Base-by-base conservation (phyloP, 1,140 invertebrate genomes). In the Drosophila setifemur region DNA sequence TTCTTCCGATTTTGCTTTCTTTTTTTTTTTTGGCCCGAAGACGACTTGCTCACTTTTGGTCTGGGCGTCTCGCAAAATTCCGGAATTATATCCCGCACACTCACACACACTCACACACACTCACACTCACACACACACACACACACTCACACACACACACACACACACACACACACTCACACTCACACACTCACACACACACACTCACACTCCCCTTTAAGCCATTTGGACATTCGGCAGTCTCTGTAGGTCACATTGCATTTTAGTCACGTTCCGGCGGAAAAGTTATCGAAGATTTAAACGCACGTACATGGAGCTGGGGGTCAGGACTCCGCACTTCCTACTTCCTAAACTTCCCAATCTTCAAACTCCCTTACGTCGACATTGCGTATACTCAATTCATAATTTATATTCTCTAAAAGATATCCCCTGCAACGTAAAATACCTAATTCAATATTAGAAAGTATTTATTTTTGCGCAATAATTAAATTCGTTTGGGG, bases 281-380 rank as follows among this genome's bases (percentile, higher is more conserved):
- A 60, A 83, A 83, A 83, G 79, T 83, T 83, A 83, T 83, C 79
- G 79, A 83, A 83, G 79, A 83, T 83, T 83, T 83, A 83, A 83
- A 68, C 79, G 81, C 79, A 83, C 79, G 79, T 85, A 85, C 78
- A 74, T 71, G 78, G 50, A 43, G 40, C 54, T 14, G 39, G 28
- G 26, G 0, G 26, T 7, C 2, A 9, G 26, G 0, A 9, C 7
- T 9, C n/a, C n/a, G n/a, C n/a, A n/a, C n/a, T n/a, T n/a, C n/a
- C n/a, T n/a, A n/a, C n/a, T n/a, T n/a, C n/a, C n/a, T n/a, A n/a
- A n/a, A n/a, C n/a, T n/a, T n/a, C n/a, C n/a, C n/a, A n/a, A n/a
- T n/a, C n/a, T n/a, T n/a, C n/a, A 64, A 74, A 50, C 39, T 42
- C 47, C 57, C 31, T 45, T 35, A 40, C 45, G 12, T 8, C 50